A percentile compares a stretch with the other conserved stretches of the same genome.
phyloP scores from a whole-genome alignment of 2,113 vertebrate species.

The Entelurus aequoreus region DNA sequence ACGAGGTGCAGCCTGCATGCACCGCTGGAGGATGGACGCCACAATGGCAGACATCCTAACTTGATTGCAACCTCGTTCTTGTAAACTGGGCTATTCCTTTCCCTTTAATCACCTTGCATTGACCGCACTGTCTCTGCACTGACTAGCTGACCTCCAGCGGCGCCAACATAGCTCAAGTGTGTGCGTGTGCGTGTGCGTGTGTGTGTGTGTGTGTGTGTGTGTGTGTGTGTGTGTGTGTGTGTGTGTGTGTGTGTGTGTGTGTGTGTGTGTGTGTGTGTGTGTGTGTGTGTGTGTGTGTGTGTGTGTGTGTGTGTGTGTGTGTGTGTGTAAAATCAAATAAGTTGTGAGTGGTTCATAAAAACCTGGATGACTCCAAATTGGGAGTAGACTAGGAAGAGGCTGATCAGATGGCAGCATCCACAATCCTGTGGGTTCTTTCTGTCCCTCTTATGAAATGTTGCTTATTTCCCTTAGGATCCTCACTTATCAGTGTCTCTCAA shows the following conservation, averaged over 20 bases:
- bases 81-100: constrained; percentile 20
- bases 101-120: constrained; percentile 26
- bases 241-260: too few relatives aligned
- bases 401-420: constrained; percentile 34
- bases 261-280: too few relatives aligned
- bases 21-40: constrained; percentile 15
- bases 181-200: too few relatives aligned
- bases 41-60: constrained; percentile 44
- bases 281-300: too few relatives aligned
- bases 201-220: too few relatives aligned
- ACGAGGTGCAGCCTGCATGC: constrained; percentile 2
- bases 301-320: too few relatives aligned
- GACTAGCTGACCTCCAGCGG: constrained; percentile 5
- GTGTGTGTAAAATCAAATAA: constrained; percentile 22
- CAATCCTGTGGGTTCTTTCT: constrained; percentile 14
- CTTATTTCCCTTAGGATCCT: constrained; percentile 25
- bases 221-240: too few relatives aligned
- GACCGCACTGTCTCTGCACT: constrained; percentile 12
- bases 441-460: constrained; percentile 11
- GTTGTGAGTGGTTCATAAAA: constrained; percentile 7
- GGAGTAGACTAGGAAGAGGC: constrained; percentile 29
- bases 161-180: constrained; percentile 8
- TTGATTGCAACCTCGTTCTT: constrained; percentile 36
- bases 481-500: constrained; percentile 29
- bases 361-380: constrained; percentile 26